Base-by-base conservation (phyloP, 2,113 vertebrate genomes). In the Galbula dea region DNA sequence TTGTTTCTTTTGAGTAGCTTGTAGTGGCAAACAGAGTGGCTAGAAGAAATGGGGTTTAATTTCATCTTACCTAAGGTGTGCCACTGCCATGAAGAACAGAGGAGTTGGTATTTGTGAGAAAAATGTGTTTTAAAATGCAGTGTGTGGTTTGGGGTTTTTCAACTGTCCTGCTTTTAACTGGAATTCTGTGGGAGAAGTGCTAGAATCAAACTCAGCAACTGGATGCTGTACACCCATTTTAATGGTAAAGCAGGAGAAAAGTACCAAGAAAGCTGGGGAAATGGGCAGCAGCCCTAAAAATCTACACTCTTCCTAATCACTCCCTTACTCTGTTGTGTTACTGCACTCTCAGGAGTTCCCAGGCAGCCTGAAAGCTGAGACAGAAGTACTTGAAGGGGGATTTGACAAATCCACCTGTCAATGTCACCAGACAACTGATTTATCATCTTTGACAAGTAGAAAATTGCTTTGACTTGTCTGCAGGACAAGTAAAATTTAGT, bases 401-500 rank as follows among this genome's bases (percentile, higher is more conserved):
- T 93, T 92, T 94, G 88, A 94, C 51, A 89, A 91, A 96, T 96
- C 81, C 90, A 94, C 83, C 87, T 93, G 85, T 75, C 86, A 83
- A 6, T 88, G 92, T 88, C 86, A 88, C 71, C 80, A 59, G 3
- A 84, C 83, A 93, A 90, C 74, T 80, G 95, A 91, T 95, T 90
- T 94, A 82, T 93, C 92, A 79, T 79, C 81, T 94, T 63, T 94
- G 91, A 81, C 84, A 91, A 67, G 83, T 74, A 83, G 80, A 91
- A 95, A 95, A 96, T 91, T 84, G 83, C 86, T 81, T 94, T 83
- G 85, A 93, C 91, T 93, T 93, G 73, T 96, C 90, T 88, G 63
- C 83, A 85, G 96, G 86, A 95, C 84, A 90, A 93, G 87, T 79
- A 66, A 83, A 88, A 95, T 88, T 88, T 94, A 93, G 79, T 86